Evolutionary conservation across 2,113 vertebrate species (phyloP), one percentile per base, ranked within the genome.

Genomic region (Corythornis madagascariensis): DNA sequence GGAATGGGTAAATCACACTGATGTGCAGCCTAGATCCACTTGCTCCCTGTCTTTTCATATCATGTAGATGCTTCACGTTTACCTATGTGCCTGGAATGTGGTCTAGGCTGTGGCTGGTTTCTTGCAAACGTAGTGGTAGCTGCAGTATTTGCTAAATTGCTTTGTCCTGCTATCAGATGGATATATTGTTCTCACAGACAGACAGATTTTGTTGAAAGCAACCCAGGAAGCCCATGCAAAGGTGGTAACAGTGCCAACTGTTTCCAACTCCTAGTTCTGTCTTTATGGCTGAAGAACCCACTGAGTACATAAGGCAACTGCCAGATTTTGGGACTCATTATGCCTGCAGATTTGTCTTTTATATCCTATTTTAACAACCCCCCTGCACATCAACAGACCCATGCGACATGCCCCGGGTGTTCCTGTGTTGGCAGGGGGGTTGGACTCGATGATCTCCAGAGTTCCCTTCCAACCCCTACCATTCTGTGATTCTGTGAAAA

Each of bases 51-150:
- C 35, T 83, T 85, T 77, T 83, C 13, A 1, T 2, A 1, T 20
- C 42, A 28, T 0, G 0, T 14, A 59, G 60, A 66, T 9, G 7
- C 22, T 28, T 83, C 1, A 25, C 1, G 1, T 56, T 86, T 47
- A 29, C 48, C 35, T 42, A 24, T 10, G 59, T 63, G 59, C 67
- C 67, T 85, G 74, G 45, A 28, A 22, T 0, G 0, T 18, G 0
- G 0, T 47, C 59, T 73, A 16, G 38, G 35, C 48, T 82, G 50
- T 2, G 15, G 7, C 33, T 53, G 50, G 20, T 33, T 31, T 29
- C 45, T 40, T 75, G 63, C 7, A 52, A 50, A n/a, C 13, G 18
- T 47, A 4, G 10, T 28, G 31, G 42, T 56, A 35, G 19, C 21
- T 3, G 0, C 55, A 18, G 29, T 5, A 4, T 14, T 14, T 52